A percentile compares a stretch with the other conserved stretches of the same genome.
Evolutionary conservation across 2,797 vertebrate genomes (phyloP).

Genomic region (Myripristis jacobus): DNA sequence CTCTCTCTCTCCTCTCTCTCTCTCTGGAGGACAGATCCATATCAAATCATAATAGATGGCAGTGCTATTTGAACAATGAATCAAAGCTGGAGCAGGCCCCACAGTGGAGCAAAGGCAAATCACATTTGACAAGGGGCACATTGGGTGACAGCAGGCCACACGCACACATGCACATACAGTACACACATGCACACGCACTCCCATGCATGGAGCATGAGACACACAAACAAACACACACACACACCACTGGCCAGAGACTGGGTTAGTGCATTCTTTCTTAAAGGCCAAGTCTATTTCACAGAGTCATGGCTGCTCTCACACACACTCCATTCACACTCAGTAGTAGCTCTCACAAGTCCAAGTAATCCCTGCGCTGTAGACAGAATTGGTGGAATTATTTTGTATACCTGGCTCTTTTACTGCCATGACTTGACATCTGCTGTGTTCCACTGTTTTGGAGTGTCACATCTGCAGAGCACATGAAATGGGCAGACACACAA

Average conservation of each 20-base stretch:
- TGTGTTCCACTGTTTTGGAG: constrained; percentile 20
- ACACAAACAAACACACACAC: not conserved
- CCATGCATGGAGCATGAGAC: too few relatives aligned
- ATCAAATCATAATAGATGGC: constrained; percentile 77
- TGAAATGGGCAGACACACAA: constrained; percentile 15
- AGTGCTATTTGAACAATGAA: constrained; percentile 74
- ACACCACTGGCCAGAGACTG: not conserved
- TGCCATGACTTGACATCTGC: constrained; percentile 21
- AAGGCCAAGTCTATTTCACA: constrained; percentile 41
- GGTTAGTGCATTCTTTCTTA: constrained; percentile 12
- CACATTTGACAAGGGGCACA: constrained; percentile 65
- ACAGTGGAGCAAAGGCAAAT: constrained; percentile 64
- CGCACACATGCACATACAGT: constrained; percentile 7
- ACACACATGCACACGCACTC: constrained; percentile 6
- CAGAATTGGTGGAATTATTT: constrained; percentile 29
- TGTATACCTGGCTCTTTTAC: constrained; percentile 31
- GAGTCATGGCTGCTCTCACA: constrained; percentile 29
- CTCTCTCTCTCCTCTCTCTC: constrained; percentile 46
- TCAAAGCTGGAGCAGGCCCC: constrained; percentile 71
- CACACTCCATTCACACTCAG: constrained; percentile 23
- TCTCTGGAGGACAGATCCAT: constrained; percentile 67
- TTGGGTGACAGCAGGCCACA: constrained; percentile 55
- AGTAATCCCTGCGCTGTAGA: not conserved
- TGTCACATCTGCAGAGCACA: constrained; percentile 16
- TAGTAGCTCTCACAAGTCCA: not conserved